Conservation (phyloP, 2,797 vertebrate species). For the Sarcophilus harrisii region DNA sequence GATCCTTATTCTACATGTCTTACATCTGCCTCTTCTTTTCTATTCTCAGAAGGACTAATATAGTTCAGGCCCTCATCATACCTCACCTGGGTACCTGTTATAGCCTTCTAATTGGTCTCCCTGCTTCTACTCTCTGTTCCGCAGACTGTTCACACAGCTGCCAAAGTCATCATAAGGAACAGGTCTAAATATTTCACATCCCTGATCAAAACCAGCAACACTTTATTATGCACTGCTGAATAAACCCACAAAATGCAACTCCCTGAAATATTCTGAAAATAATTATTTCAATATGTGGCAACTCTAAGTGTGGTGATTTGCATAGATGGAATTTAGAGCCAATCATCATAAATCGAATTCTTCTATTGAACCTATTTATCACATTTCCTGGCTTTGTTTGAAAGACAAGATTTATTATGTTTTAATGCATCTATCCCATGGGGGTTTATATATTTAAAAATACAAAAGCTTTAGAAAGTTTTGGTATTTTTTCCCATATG, state of each 20-base stretch:
- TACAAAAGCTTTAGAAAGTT: not conserved
- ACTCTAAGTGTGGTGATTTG: not conserved
- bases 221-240: not conserved
- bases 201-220: not conserved
- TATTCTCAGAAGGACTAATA: not conserved
- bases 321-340: not conserved
- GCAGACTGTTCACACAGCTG: not conserved
- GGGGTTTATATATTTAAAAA: not conserved
- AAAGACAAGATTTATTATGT: not conserved
- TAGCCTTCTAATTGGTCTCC: not conserved
- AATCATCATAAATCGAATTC: not conserved
- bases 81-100: not conserved
- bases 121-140: not conserved
- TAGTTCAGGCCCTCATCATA: not conserved
- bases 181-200: not conserved
- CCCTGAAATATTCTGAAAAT: not conserved
- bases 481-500: not conserved
- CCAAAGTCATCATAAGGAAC: not conserved
- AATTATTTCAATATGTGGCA: slow-evolving; percentile 5
- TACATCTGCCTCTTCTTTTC: not conserved
- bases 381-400: not conserved
- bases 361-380: not conserved
- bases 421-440: not conserved
- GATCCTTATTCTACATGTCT: not conserved
- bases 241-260: not conserved